A percentile compares a stretch with the other conserved stretches of the same genome.
phyloP scores from a whole-genome alignment of 2,888 invertebrate genomes.

The Ennomos fuscantarius region DNA sequence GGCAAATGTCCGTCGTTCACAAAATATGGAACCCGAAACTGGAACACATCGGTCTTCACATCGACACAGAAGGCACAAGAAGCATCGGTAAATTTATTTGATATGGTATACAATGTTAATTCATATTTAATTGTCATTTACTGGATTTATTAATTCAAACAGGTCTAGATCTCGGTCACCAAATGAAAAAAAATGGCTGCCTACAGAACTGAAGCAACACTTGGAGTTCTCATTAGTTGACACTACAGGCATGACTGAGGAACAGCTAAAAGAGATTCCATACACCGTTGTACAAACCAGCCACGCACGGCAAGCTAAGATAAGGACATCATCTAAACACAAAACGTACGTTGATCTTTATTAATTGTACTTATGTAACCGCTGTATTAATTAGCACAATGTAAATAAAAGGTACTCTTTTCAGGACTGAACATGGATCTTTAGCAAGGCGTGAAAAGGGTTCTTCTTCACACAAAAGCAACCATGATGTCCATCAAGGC shows the following conservation, averaged over 20 bases:
- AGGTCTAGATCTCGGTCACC: conserved; percentile 89
- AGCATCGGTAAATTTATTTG: conserved; percentile 80
- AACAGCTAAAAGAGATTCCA: conserved; percentile 94
- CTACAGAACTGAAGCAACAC: conserved; percentile 92
- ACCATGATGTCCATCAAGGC: conserved; percentile 75
- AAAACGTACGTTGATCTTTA: conserved; percentile 60
- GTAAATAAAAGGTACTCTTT: conserved; percentile 16
- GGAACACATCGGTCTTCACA: conserved; percentile 85
- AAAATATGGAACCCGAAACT: conserved; percentile 72
- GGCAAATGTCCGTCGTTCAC: conserved; percentile 88
- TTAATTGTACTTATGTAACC: neutral
- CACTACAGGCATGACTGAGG: conserved; percentile 95
- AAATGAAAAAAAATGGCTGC: conserved; percentile 89
- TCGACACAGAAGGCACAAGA: conserved; percentile 84
- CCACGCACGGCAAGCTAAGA: conserved; percentile 86
- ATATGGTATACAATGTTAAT: neutral
- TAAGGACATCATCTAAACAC: conserved; percentile 77
- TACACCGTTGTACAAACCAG: conserved; percentile 94
- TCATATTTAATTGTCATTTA: too few relatives aligned
- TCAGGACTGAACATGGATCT: conserved; percentile 74
- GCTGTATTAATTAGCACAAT: conserved; percentile 1
- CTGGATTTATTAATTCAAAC: conserved; percentile 9
- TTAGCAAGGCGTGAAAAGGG: conserved; percentile 75
- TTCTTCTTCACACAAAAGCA: conserved; percentile 67
- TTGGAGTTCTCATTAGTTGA: conserved; percentile 95